phyloP scores from a whole-genome alignment of 2,888 invertebrate species.

The Myathropa florea region DNA sequence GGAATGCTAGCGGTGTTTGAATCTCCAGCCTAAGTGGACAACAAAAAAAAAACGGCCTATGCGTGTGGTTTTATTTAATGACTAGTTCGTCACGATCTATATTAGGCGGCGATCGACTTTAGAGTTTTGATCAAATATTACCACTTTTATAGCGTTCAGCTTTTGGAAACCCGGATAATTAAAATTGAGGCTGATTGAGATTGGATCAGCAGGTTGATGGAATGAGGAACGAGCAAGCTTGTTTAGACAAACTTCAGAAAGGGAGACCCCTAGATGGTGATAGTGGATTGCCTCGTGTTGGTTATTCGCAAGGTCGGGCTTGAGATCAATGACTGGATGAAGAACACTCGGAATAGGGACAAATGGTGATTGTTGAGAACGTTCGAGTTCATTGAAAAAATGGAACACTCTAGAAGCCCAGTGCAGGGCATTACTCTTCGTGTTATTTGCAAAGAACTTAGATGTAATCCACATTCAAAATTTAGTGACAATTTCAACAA shows the following conservation, averaged over 20 bases:
- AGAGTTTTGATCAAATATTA: neutral
- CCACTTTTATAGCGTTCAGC: neutral
- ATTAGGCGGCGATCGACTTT: neutral
- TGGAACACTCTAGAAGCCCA: too few species aligned
- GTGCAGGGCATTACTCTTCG: too few species aligned
- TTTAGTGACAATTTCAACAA: too few species aligned
- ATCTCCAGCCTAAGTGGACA: neutral
- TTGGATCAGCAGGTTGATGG: neutral
- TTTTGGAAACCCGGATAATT: neutral
- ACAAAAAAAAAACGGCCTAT: neutral
- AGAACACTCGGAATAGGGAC: neutral
- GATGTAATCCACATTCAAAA: too few species aligned
- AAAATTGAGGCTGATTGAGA: neutral
- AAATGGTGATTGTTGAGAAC: neutral
- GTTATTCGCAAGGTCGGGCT: neutral
- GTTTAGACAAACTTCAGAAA: neutral
- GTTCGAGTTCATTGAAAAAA: too few species aligned
- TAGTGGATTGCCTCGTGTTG: neutral
- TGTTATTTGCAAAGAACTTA: too few species aligned
- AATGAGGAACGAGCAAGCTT: too few species aligned
- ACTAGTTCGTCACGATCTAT: neutral
- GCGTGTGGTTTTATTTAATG: neutral
- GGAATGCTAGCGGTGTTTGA: neutral
- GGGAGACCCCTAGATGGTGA: neutral
- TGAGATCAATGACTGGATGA: neutral